These are phyloP conservation scores for Popillia japonica DNA, from an alignment of 1,140 invertebrate species.

Conservation along the genomic window DNA sequence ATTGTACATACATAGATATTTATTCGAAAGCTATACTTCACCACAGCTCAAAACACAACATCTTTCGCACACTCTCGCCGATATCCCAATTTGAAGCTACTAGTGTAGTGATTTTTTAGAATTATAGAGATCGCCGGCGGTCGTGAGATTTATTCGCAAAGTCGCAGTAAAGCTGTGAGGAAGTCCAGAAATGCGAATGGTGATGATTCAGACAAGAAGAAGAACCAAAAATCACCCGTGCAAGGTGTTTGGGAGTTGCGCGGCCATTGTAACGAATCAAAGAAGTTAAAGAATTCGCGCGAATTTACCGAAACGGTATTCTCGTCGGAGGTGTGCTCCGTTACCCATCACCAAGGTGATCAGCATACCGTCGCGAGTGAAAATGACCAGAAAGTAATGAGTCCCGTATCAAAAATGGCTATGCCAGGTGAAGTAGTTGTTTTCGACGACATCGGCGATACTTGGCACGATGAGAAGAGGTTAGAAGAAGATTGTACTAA, in stretches of 20 bases:
- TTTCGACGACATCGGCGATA: slow-evolving; percentile 84
- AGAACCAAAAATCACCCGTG: slow-evolving; percentile 67
- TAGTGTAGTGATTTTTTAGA: no score
- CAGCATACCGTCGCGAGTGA: slow-evolving; percentile 43
- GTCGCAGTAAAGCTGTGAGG: slow-evolving; percentile 78
- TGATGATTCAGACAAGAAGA: slow-evolving; percentile 65
- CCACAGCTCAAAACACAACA: not conserved
- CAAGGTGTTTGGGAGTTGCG: slow-evolving; percentile 71
- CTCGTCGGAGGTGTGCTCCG: slow-evolving; percentile 70
- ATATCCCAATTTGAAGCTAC: no score
- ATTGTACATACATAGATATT: not conserved
- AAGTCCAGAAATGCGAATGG: slow-evolving; percentile 70
- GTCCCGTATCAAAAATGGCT: slow-evolving; percentile 58
- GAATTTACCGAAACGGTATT: slow-evolving; percentile 73
- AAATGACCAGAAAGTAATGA: slow-evolving; percentile 49
- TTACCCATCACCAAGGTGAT: slow-evolving; percentile 54
- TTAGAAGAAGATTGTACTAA: slow-evolving; percentile 23
- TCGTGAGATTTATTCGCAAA: slow-evolving; percentile 84
- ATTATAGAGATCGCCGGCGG: slow-evolving; percentile 90
- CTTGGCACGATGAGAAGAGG: slow-evolving; percentile 65
- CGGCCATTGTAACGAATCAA: slow-evolving; percentile 65
- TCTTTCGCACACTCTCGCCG: not conserved
- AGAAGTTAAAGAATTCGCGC: slow-evolving; percentile 63
- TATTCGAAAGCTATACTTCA: not conserved
- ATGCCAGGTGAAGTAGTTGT: slow-evolving; percentile 75